Evolutionary conservation across 1,140 invertebrate genomes (phyloP).

Genomic region (Brachionus asplanchnoidis): DNA sequence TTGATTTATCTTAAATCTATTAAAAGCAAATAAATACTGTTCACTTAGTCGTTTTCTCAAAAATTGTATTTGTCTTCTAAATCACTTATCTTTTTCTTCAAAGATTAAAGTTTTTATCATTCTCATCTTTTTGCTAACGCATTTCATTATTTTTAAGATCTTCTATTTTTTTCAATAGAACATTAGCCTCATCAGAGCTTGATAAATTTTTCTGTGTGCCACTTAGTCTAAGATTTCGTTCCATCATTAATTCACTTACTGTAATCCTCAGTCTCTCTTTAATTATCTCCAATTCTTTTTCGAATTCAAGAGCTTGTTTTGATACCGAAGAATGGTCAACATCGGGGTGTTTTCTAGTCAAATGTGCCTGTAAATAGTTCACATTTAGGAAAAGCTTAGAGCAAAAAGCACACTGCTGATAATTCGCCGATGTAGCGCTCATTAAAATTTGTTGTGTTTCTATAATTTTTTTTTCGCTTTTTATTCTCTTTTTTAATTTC

Average conservation of each 20-base stretch:
- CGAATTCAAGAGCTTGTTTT: conserved; percentile 42
- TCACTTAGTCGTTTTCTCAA: background rate
- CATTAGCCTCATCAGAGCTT: background rate
- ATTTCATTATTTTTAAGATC: conserved; percentile 33
- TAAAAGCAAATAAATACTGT: background rate
- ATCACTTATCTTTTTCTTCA: background rate
- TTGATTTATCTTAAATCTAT: background rate
- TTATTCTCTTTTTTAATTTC: conserved; percentile 56
- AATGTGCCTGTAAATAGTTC: conserved; percentile 54
- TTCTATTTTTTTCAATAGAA: conserved; percentile 1
- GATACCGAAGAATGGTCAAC: conserved; percentile 40
- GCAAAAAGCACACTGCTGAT: conserved; percentile 57
- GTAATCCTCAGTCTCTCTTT: conserved; percentile 48
- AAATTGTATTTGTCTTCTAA: background rate
- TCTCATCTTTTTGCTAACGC: background rate
- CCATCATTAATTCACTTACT: conserved; percentile 50
- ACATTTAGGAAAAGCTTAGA: conserved; percentile 56
- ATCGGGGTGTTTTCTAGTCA: conserved; percentile 51
- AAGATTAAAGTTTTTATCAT: background rate
- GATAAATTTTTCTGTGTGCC: background rate
- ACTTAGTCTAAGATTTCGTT: conserved; percentile 44
- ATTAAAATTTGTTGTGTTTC: conserved; percentile 56
- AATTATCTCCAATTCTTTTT: conserved; percentile 47
- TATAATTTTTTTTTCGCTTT: conserved; percentile 55
- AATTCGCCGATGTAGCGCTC: conserved; percentile 51